Evolutionary conservation across 2,888 invertebrate genomes (phyloP), one percentile per base, ranked within the genome.

Genomic region (Rhyacophila evoluta): DNA sequence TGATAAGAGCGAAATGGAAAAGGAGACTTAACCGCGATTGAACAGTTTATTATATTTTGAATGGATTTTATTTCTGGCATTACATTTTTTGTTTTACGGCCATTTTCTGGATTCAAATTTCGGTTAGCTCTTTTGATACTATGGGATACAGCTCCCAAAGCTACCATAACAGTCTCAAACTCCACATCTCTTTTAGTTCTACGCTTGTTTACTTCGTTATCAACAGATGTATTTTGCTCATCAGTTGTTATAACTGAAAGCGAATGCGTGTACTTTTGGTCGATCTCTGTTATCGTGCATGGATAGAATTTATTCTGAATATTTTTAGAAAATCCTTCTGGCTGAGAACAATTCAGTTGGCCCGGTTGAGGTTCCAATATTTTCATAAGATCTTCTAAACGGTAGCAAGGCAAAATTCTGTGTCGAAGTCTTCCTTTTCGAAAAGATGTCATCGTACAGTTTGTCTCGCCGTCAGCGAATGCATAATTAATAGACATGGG

Each of bases 301-400:
- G 55, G 55, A 8, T 55, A 55, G 55, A 55, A 55, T 10, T 55
- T 55, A 55, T 55, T 55, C 19, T 25, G 55, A 55, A 55, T 19
- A 55, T 55, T 55, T 55, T 55, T 55, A 19, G 25, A 1, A 19
- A 55, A 55, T 8, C 55, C 55, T 55, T 19, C 55, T 8, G 55
- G 55, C 10, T 55, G 55, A 1, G 25, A 25, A 55, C 55, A 55
- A 10, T 55, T 25, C 19, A 55, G 19, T 55, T 55, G 55, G 19
- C 55, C 55, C 12, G 55, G 55, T 4, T 55, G 55, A 6, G 55
- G 55, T 55, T 55, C 55, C 55, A 55, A 55, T 55, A 55, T 25
- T 8, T 25, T 55, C 55, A 55, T 55, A 0, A 55, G 25, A 19
- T 12, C 15, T 55, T 55, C 55, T 8, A 55, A 55, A 25, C 55